These are phyloP conservation scores for Aphidius gifuensis DNA, from an alignment of 1,140 invertebrate species.

Conservation along the genomic window DNA sequence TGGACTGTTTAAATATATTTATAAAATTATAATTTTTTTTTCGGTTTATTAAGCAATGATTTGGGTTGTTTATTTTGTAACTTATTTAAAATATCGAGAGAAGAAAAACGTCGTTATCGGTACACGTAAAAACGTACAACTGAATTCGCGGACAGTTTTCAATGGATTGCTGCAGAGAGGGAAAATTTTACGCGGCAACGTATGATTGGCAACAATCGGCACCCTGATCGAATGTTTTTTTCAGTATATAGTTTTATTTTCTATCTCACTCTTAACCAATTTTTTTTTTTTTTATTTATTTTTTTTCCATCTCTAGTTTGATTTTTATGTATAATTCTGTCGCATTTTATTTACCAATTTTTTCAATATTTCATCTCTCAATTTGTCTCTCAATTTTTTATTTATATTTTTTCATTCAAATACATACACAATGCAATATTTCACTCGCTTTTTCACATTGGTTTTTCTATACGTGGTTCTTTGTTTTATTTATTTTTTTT, in stretches of 20 bases:
- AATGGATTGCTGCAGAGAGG: constrained; percentile 21
- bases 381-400: constrained; percentile 17
- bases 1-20: too few relatives aligned
- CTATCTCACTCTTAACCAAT: constrained; percentile 30
- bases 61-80: neutral
- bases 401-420: constrained; percentile 2
- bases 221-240: constrained; percentile 54
- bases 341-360: constrained; percentile 20
- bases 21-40: neutral
- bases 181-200: constrained; percentile 39
- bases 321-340: constrained; percentile 17
- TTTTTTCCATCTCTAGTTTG: constrained; percentile 12
- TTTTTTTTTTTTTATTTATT: constrained; percentile 15
- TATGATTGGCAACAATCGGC: constrained; percentile 56
- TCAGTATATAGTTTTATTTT: constrained; percentile 36
- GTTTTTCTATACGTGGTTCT: too few relatives aligned
- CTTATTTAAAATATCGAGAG: neutral
- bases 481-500: neutral
- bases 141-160: constrained; percentile 35
- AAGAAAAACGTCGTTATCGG: constrained; percentile 36
- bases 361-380: constrained; percentile 17
- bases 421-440: too few relatives aligned
- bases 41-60: neutral
- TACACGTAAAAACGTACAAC: constrained; percentile 51
- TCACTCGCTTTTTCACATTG: too few relatives aligned